Percentiles rank a stretch among this genome's conserved stretches.
phyloP scores from a whole-genome alignment of 53 echinoderm and acorn worm genomes.

The Echinometra lucunter region DNA sequence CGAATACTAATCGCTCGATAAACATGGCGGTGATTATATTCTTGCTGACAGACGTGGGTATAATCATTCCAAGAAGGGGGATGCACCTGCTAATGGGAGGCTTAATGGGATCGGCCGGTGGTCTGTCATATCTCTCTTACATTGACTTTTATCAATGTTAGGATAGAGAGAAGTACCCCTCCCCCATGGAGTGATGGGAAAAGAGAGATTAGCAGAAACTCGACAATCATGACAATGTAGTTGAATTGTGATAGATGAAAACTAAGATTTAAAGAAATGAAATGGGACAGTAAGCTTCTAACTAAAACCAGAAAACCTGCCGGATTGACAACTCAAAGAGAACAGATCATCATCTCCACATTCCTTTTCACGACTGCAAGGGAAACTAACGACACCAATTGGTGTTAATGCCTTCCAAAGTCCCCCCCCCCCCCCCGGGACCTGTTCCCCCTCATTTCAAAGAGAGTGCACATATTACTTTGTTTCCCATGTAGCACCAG shows the following conservation, averaged over 20 bases:
- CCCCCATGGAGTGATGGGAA: not conserved
- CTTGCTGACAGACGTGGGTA: not conserved
- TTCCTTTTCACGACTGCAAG: not conserved
- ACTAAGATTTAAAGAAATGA: no score
- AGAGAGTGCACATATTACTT: not conserved
- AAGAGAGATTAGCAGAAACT: not conserved
- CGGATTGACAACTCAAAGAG: no score
- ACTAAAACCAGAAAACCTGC: no score
- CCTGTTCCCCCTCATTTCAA: not conserved
- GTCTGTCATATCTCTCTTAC: not conserved
- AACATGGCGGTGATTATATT: constrained; percentile 13
- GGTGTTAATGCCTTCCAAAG: not conserved
- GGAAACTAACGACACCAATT: not conserved
- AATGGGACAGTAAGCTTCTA: no score
- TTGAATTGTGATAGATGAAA: no score
- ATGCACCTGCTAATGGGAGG: not conserved
- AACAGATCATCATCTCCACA: no score
- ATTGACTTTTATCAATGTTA: not conserved
- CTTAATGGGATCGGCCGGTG: not conserved
- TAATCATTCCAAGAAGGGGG: not conserved
- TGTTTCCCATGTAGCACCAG: not conserved
- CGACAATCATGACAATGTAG: no score
- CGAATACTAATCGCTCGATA: not conserved
- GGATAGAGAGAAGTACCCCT: not conserved
- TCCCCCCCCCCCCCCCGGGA: not conserved